Evolutionary conservation across 2,113 vertebrate species (phyloP).

Genomic region (Eptesicus fuscus): DNA sequence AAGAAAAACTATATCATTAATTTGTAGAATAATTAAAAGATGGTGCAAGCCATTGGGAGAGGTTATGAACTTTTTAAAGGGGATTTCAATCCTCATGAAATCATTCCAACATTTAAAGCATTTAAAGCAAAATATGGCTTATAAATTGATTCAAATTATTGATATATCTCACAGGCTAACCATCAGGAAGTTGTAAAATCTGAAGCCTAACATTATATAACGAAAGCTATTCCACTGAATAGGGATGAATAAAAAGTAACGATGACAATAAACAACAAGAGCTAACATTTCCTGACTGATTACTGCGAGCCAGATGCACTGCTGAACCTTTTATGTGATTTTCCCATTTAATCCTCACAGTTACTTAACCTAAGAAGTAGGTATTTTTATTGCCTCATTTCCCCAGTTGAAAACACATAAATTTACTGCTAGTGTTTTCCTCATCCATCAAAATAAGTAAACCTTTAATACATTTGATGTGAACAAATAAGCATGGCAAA

Average conservation of each 20-base stretch:
- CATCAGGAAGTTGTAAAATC: neutral
- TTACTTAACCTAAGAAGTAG: neutral
- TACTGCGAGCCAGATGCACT: neutral
- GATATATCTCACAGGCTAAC: neutral
- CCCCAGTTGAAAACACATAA: neutral
- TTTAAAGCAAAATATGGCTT: conserved; percentile 15
- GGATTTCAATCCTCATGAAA: neutral
- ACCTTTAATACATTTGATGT: neutral
- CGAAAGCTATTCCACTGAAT: neutral
- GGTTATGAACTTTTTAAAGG: neutral
- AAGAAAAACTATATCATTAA: neutral
- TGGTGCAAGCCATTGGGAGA: neutral
- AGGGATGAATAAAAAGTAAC: neutral
- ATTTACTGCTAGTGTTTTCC: neutral
- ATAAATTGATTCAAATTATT: neutral
- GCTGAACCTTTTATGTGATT: neutral
- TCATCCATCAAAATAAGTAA: conserved; percentile 4
- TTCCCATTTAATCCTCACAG: neutral
- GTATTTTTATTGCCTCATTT: neutral
- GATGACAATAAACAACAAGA: neutral
- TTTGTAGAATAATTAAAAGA: conserved; percentile 25
- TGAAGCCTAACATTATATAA: neutral
- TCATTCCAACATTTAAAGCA: neutral
- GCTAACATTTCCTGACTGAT: neutral
- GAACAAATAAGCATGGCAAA: conserved; percentile 32